These are phyloP conservation scores for Hemiscyllium ocellatum DNA, from an alignment of 2,113 vertebrate species.

Conservation along the genomic window DNA sequence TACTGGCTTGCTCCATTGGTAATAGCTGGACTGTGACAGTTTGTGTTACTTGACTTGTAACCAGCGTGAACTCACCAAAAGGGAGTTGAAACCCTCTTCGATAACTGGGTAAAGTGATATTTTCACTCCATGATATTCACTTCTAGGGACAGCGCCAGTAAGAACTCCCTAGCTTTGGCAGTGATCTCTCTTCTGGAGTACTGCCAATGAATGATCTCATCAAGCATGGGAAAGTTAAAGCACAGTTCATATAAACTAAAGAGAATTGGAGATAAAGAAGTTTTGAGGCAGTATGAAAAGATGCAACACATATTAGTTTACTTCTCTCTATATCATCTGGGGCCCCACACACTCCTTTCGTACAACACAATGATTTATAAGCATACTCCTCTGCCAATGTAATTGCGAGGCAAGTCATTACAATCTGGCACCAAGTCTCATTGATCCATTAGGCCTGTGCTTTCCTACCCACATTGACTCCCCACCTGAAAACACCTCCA, in stretches of 20 bases:
- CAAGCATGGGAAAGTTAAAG: background rate
- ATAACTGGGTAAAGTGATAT: background rate
- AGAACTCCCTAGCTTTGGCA: conserved; percentile 6
- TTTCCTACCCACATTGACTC: background rate
- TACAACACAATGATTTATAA: background rate
- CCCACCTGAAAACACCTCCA: background rate
- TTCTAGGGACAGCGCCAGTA: background rate
- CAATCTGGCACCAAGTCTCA: background rate
- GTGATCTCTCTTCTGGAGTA: background rate
- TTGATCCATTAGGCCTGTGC: background rate
- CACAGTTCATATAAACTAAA: background rate
- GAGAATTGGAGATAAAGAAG: background rate
- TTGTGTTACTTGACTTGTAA: background rate
- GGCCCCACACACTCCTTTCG: background rate
- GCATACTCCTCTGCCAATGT: background rate
- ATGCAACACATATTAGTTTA: background rate
- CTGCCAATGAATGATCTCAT: background rate
- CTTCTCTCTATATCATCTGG: background rate
- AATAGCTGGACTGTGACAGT: background rate
- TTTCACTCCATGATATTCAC: background rate
- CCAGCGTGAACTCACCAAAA: background rate
- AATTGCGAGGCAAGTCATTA: background rate
- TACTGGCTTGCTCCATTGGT: background rate
- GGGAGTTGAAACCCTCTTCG: background rate
- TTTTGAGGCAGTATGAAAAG: background rate